Conservation (phyloP, 2,113 vertebrate species). For the Girardinichthys multiradiatus region DNA sequence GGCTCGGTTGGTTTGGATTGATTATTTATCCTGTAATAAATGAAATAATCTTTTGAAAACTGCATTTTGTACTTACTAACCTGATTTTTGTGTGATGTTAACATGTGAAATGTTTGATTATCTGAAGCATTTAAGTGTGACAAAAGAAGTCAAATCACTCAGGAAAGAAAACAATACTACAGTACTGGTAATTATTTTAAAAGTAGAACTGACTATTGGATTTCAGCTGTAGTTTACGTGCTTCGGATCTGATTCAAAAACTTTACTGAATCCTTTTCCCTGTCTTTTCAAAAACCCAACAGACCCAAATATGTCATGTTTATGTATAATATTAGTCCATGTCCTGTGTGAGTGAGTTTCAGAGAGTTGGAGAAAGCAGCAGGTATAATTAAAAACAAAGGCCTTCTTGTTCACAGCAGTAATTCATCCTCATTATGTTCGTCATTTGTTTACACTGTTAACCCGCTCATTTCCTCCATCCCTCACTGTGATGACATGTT, state of each 20-base stretch:
- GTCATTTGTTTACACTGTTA: constrained; percentile 76
- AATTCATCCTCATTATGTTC: constrained; percentile 77
- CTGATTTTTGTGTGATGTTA: background rate
- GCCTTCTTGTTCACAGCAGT: constrained; percentile 71
- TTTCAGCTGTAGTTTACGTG: constrained; percentile 14
- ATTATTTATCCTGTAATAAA: background rate
- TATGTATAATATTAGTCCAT: background rate
- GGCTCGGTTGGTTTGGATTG: too few relatives aligned
- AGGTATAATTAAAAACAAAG: constrained; percentile 75
- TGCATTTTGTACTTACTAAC: background rate
- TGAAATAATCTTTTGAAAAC: background rate
- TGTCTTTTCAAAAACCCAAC: constrained; percentile 51
- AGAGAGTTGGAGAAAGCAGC: constrained; percentile 33
- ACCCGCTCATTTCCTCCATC: constrained; percentile 67
- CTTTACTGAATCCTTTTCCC: constrained; percentile 27
- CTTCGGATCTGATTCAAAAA: background rate
- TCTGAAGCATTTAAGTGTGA: too few relatives aligned
- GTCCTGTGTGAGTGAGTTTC: constrained; percentile 21
- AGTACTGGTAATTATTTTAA: background rate
- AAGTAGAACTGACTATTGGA: background rate
- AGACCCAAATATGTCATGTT: constrained; percentile 3
- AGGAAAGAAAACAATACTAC: background rate
- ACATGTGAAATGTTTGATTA: background rate
- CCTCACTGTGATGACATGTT: constrained; percentile 55
- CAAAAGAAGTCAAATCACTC: background rate